These are phyloP conservation scores for Apteryx mantelli DNA, from an alignment of 2,113 vertebrate species.

Conservation along the genomic window DNA sequence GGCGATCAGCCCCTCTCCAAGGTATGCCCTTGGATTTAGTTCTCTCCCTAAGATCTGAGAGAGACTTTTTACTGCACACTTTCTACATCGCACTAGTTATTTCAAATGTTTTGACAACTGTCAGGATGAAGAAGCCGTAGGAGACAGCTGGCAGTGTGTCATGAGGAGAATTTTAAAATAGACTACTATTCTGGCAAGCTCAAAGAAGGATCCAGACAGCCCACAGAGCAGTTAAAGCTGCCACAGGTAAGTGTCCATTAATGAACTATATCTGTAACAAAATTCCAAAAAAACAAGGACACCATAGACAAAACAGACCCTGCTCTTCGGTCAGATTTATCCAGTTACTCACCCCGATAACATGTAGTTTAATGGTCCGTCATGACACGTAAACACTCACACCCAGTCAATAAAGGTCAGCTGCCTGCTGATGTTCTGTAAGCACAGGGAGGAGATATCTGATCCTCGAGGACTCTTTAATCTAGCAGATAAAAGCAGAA, in stretches of 20 bases:
- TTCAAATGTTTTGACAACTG: neutral
- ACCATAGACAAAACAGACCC: neutral
- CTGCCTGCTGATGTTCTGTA: accelerated
- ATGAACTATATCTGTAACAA: neutral
- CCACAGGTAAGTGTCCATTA: too few species aligned
- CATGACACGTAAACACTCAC: accelerated
- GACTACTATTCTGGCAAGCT: neutral
- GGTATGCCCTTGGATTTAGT: neutral
- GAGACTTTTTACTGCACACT: neutral
- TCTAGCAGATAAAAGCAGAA: neutral
- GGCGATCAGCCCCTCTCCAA: neutral
- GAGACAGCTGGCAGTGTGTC: neutral
- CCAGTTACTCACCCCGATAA: neutral
- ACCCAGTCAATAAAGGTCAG: accelerated
- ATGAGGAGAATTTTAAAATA: neutral
- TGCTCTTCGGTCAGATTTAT: neutral
- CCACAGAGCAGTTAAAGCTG: neutral
- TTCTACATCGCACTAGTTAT: neutral
- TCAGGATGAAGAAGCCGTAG: neutral
- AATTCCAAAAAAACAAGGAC: neutral
- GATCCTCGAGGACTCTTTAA: neutral
- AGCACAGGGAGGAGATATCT: accelerated
- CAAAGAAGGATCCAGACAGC: neutral
- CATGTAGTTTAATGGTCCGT: neutral
- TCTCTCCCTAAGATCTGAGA: neutral